A percentile compares a stretch with the other conserved stretches of the same genome.
Conservation (phyloP, 2,113 vertebrate genomes). For the Polypterus bichir region DNA sequence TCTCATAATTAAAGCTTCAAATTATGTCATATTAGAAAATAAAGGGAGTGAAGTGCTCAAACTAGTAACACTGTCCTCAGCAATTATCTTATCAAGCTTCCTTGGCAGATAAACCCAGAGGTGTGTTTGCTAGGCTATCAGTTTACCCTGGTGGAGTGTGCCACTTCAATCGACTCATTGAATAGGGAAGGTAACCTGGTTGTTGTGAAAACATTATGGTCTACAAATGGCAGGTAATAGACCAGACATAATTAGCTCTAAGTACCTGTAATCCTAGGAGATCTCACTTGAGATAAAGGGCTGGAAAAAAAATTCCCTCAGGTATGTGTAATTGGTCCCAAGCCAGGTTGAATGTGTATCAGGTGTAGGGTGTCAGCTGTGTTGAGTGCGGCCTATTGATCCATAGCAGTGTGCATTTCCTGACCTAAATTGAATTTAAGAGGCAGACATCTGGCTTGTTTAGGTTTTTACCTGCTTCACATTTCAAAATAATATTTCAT, state of each 20-base stretch:
- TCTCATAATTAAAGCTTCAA: slow-evolving; percentile 40
- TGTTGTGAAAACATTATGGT: slow-evolving; percentile 48
- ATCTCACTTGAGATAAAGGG: slow-evolving; percentile 65
- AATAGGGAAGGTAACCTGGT: slow-evolving; percentile 36
- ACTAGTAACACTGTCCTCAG: slow-evolving; percentile 23
- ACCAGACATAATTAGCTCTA: slow-evolving; percentile 84
- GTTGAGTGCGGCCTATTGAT: slow-evolving; percentile 75
- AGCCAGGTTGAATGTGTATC: slow-evolving; percentile 57
- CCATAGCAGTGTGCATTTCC: slow-evolving; percentile 42
- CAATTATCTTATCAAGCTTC: slow-evolving; percentile 32
- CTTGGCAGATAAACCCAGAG: slow-evolving; percentile 14
- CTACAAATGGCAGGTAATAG: slow-evolving; percentile 64
- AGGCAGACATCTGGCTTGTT: slow-evolving; percentile 39
- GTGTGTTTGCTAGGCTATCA: slow-evolving; percentile 36
- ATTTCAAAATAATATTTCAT: slow-evolving; percentile 31
- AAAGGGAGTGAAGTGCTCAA: slow-evolving; percentile 35
- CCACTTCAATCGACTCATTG: slow-evolving; percentile 46
- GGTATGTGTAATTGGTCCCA: slow-evolving; percentile 56
- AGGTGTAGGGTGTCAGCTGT: slow-evolving; percentile 66
- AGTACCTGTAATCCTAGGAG: slow-evolving; percentile 92
- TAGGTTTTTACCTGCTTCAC: slow-evolving; percentile 48
- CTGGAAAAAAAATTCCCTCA: slow-evolving; percentile 54
- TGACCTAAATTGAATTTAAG: slow-evolving; percentile 58
- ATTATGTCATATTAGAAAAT: slow-evolving; percentile 28
- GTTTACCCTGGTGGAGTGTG: slow-evolving; percentile 40